Evolutionary conservation across 2,113 vertebrate genomes (phyloP), one percentile per base, ranked within the genome.

Genomic region (Odocoileus hemionus): DNA sequence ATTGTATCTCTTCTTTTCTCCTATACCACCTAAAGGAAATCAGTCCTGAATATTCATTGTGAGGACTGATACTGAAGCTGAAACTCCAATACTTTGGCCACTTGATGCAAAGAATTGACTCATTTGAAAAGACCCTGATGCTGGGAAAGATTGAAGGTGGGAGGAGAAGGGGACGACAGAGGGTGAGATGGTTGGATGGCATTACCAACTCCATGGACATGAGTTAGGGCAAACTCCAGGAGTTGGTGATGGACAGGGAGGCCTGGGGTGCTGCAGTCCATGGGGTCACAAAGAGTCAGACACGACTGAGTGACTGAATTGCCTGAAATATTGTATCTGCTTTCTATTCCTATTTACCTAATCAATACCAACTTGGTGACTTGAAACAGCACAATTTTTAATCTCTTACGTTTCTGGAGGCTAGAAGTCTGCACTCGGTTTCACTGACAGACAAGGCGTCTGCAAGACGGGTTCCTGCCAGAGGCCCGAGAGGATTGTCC

Each of bases 261-360:
- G n/a, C 67, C 67, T 74, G n/a, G 19, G 5, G 0, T 39, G 10
- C n/a, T 39, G n/a, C 0, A 0, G 19, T 70, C 0, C 67, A 39
- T 39, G 19, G 19, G 10, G 67, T 12, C 0, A 0, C n/a, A 70
- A 67, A 67, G 67, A 70, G 67, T 12, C 0, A 1, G 67, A 23
- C 67, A 23, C 10, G 2, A 74, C 10, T 39, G n/a, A 74, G 67
- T 0, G 1, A 23, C 67, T 36, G 64, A 10, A 10, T 9, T 67
- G 33, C 39, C 36, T 26, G 36, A 61, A 33, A 13, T 16, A 26
- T 36, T 84, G 4, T 36, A 11, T 39, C n/a, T 8, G 47, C 54
- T 64, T 89, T 36, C 43, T 64, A 23, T 55, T 78, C 13, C 45
- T 57, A 16, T 5, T 54, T 17, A 67, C 64, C 33, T 15, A 61